These are phyloP conservation scores for Oenanthe oenanthe DNA, from an alignment of 2,113 vertebrate genomes.

Conservation along the genomic window DNA sequence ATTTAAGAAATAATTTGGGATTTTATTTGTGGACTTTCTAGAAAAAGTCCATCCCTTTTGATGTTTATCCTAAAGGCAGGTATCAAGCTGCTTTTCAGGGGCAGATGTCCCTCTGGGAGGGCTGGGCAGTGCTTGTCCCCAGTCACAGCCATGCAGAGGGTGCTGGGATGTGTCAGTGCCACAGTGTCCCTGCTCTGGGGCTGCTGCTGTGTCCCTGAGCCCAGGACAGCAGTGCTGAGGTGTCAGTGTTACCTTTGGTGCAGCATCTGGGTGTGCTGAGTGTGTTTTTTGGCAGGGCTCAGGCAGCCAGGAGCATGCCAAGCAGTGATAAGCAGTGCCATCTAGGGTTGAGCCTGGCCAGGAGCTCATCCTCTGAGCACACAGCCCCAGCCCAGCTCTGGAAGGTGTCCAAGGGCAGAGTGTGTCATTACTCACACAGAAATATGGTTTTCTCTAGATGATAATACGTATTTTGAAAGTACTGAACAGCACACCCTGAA, in stretches of 20 bases:
- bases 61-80: accelerated
- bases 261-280: accelerated
- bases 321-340: conserved; percentile 41
- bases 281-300: neutral
- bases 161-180: accelerated
- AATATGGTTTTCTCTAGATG: neutral
- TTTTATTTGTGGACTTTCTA: neutral
- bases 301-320: neutral
- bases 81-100: neutral
- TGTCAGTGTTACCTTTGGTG: accelerated
- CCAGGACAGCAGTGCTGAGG: neutral
- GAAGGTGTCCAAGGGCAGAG: neutral
- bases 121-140: neutral
- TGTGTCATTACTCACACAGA: neutral
- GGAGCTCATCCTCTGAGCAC: neutral
- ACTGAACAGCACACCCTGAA: neutral
- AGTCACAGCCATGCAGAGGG: accelerated
- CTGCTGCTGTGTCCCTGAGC: neutral
- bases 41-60: neutral
- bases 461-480: neutral
- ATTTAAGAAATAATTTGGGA: neutral
- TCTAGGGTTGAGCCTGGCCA: conserved; percentile 55
- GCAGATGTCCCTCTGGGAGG: accelerated
- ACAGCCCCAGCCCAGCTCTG: neutral
- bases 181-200: neutral